Base-by-base conservation (phyloP, 2,888 invertebrate genomes). In the Emmelina monodactyla region DNA sequence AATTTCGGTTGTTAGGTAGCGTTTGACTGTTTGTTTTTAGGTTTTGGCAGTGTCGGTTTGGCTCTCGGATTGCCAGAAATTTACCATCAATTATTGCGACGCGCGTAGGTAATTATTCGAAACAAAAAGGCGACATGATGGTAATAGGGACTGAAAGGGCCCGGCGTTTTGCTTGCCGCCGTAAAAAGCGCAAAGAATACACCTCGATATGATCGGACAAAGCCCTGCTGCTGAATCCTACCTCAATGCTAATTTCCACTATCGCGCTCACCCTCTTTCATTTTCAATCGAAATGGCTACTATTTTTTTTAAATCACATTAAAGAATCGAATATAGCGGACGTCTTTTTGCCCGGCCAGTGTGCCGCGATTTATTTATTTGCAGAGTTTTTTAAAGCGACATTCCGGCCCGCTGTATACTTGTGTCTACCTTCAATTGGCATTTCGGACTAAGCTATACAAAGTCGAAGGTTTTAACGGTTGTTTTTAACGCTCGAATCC, bases 211-310 rank as follows among this genome's bases (percentile, higher is more conserved):
- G 76, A 79, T 79, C 79, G 71, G 78, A 80, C 80, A 80, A 81
- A 79, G 71, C 68, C 71, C 76, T n/a, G 78, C 73, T 72, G 60
- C 75, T 71, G 75, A 67, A 71, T 75, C 75, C 73, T 70, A 65
- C 70, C 71, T 73, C 79, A 67, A 81, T 81, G 81, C 81, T 81
- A 81, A 81, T 81, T 81, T 79, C 80, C 76, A 76, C 79, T 80
- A 80, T 80, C 80, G 78, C 70, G 68, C 60, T 71, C 78, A 70
- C 69, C 65, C 78, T 78, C 79, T 76, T 78, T 79, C 79, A 78
- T 79, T 79, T 79, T 76, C 79, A 78, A 79, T 79, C 76, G 76
- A 62, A 76, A 59, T 67, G 71, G 66, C 63, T 57, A 64, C 68
- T 66, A 58, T 78, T 79, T 79, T 78, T 75, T 58, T 43, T 65